A percentile compares a stretch with the other conserved stretches of the same genome.
Evolutionary conservation across 2,888 invertebrate species (phyloP).

Genomic region (Copidosoma aretas): DNA sequence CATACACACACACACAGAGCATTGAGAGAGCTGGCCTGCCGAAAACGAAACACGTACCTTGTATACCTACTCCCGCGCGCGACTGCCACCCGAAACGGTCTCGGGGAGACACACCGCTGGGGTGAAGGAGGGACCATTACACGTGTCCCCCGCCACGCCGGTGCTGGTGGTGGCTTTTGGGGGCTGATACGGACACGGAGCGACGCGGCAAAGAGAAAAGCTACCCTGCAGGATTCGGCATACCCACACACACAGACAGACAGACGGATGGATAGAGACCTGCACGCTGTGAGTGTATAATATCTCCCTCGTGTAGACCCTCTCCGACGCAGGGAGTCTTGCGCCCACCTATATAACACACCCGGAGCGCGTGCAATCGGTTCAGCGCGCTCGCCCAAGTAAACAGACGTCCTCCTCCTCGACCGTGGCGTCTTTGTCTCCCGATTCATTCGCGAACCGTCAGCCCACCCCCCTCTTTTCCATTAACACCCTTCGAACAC

Average conservation of each 20-base stretch:
- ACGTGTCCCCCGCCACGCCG: not conserved
- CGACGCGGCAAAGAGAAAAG: too few relatives aligned
- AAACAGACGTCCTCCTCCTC: slow-evolving; percentile 22
- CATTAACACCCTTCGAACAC: slow-evolving; percentile 18
- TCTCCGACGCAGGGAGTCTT: too few relatives aligned
- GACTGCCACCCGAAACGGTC: not conserved
- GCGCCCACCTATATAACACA: too few relatives aligned
- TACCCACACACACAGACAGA: too few relatives aligned
- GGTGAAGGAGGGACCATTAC: slow-evolving; percentile 6
- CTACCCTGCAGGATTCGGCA: too few relatives aligned
- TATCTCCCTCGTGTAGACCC: too few relatives aligned
- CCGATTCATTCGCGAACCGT: not conserved
- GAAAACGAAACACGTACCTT: slow-evolving; percentile 1
- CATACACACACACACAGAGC: too few relatives aligned
- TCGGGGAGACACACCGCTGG: not conserved
- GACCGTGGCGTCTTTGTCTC: slow-evolving; percentile 1
- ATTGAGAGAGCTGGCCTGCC: too few relatives aligned
- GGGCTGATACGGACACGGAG: not conserved
- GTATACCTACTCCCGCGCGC: too few relatives aligned
- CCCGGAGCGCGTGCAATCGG: slow-evolving; percentile 13
- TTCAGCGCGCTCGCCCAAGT: slow-evolving; percentile 21
- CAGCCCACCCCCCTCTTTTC: not conserved
- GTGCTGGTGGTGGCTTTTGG: slow-evolving; percentile 16
- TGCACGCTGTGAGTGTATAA: too few relatives aligned
- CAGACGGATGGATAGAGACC: too few relatives aligned